Evolutionary conservation across 2,113 vertebrate genomes (phyloP).

Genomic region (Corvus moneduloides): DNA sequence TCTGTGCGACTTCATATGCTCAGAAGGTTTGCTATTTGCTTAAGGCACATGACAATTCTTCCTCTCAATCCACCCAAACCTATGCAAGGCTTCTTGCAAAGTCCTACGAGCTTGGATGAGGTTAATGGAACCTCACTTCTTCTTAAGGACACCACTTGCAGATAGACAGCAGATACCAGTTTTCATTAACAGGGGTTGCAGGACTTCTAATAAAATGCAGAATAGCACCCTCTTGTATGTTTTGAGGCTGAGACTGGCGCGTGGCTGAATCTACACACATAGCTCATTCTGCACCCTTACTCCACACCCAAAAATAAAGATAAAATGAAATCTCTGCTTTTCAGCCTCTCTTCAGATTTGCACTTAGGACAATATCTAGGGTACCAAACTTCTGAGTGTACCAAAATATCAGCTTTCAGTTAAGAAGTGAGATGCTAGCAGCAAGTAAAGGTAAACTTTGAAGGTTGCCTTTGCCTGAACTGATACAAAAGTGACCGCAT

Average conservation of each 20-base stretch:
- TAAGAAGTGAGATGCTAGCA: background rate
- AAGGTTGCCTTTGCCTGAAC: background rate
- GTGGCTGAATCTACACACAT: background rate
- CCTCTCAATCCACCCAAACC: background rate
- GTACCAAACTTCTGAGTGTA: background rate
- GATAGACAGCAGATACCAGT: background rate
- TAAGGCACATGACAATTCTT: background rate
- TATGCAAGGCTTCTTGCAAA: background rate
- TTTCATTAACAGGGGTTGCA: background rate
- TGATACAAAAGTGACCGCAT: background rate
- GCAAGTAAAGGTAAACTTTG: background rate
- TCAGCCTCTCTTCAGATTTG: background rate
- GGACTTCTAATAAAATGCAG: background rate
- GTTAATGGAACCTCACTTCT: background rate
- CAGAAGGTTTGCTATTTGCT: background rate
- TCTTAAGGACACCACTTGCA: background rate
- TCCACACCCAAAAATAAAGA: background rate
- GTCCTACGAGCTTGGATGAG: background rate
- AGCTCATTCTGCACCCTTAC: background rate
- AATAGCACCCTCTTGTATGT: background rate
- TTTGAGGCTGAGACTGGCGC: background rate
- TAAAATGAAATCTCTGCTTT: background rate
- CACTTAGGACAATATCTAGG: background rate
- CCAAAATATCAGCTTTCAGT: background rate
- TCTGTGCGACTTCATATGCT: rapidly evolving